Base-by-base conservation (phyloP, 2,113 vertebrate genomes). In the Rhea pennata region DNA sequence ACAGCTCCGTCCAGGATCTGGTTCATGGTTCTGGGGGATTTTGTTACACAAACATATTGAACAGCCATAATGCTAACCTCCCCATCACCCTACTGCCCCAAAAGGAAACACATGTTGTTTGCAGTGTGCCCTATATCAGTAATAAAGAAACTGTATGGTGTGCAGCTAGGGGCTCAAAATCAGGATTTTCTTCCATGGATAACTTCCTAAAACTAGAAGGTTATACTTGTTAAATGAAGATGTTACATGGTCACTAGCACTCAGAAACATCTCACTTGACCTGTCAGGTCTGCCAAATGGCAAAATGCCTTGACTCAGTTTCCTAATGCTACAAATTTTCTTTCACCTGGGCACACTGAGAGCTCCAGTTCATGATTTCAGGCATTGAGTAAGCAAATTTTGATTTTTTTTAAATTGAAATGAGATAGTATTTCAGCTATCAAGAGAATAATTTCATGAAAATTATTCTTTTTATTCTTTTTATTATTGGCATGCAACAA, bases 11-110 rank as follows among this genome's bases (percentile, higher is more conserved):
- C 33, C 24, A 72, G 67, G n/a, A 72, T 44, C 10, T 73, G 23
- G 23, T 17, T 88, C 36, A 42, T 22, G 53, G 74, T n/a, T 29
- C 54, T 70, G 29, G 53, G 24, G 24, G 61, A 66, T 84, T 91
- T 36, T 67, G 54, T 51, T 39, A 72, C 4, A 51, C 50, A 53
- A 12, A 39, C 2, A 26, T 5, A 29, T 33, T 88, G 50, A 56
- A 36, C 10, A 71, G 16, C 14, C 39, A 31, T 26, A 87, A 62
- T 70, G 40, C 24, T 73, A n/a, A 33, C 9, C 4, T 59, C 39
- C 50, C 62, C 6, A 31, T 9, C 1, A 2, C 3, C 24, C 12
- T n/a, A 1, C 2, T 14, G 33, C 1, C 3, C 13, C 14, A 10
- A 61, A 71, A 92, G 40, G 39, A 58, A 58, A 33, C 15, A 59